phyloP scores from a whole-genome alignment of 2,888 invertebrate genomes.

The Heliconius ismenius region DNA sequence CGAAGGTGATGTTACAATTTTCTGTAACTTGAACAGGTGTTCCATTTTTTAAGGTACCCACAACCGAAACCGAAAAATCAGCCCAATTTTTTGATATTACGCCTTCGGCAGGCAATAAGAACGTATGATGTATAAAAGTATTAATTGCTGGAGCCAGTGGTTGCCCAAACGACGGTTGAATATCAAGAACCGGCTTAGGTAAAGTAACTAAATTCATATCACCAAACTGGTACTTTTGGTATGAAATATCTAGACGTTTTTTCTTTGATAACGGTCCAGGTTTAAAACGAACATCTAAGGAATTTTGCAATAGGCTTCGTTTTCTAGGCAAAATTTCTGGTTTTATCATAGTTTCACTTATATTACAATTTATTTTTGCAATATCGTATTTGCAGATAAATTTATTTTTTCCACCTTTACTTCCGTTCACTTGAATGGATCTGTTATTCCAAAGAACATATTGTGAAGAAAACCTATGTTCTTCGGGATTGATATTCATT shows the following conservation, averaged over 20 bases:
- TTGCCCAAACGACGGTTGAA: constrained; percentile 74
- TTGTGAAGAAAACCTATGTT: constrained; percentile 57
- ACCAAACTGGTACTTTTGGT: constrained; percentile 71
- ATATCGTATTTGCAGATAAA: constrained; percentile 62
- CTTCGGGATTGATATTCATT: constrained; percentile 68
- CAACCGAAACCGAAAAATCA: constrained; percentile 79
- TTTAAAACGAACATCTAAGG: constrained; percentile 72
- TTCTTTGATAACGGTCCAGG: constrained; percentile 82
- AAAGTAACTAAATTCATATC: constrained; percentile 70
- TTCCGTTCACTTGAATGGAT: constrained; percentile 65
- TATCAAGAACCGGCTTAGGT: constrained; percentile 76
- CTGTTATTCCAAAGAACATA: constrained; percentile 67
- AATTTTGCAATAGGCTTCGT: constrained; percentile 60
- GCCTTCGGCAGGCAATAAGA: constrained; percentile 62
- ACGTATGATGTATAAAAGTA: constrained; percentile 63
- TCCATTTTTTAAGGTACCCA: constrained; percentile 60
- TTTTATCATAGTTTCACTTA: constrained; percentile 43
- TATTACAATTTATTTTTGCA: constrained; percentile 46
- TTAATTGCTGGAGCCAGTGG: constrained; percentile 69
- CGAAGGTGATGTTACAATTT: constrained; percentile 74
- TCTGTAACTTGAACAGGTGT: constrained; percentile 51
- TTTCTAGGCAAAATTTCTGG: constrained; percentile 47
- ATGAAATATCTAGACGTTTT: constrained; percentile 66
- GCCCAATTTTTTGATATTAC: constrained; percentile 76
- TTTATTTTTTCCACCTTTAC: constrained; percentile 66